Base-by-base conservation (phyloP, 2,888 invertebrate species). In the Physocephala rufipes region DNA sequence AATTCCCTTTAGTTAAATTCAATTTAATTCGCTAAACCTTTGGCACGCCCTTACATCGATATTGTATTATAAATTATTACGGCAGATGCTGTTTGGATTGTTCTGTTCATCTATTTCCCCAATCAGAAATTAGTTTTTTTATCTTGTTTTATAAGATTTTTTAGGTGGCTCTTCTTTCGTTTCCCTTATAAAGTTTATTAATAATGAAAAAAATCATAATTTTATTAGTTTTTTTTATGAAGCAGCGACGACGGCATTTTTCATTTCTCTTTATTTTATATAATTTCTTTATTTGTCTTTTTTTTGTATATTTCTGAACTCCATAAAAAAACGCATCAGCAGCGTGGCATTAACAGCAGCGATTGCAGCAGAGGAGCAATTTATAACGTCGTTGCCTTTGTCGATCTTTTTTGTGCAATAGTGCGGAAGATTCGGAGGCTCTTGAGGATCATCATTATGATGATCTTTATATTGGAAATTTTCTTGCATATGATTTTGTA, bases 401-500 rank as follows among this genome's bases (percentile, higher is more conserved):
- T 15, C 28, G 28, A 47, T 21, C 13, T 36, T 36, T 36, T 7
- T 9, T 7, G 9, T 9, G 9, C 26, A 53, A 21, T 28, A 28
- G 58, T 58, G 58, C 58, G 58, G 64, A 26, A 45, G 59, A 47
- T 47, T 26, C 70, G 45, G 63, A 45, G 47, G 55, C 61, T 64
- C 49, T 61, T 64, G 68, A 68, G 59, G 68, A 72, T 72, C 68
- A 59, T 64, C 26, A 58, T 62, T 36, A 51, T 64, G 64, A 68
- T 49, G 68, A 72, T 72, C 68, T 49, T 64, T 15, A 58, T 62
- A 43, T 53, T 45, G 69, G 63, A 66, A 28, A 66, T 66, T 72
- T 72, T 65, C 59, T 69, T 72, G 66, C 69, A 69, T 65, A 45
- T 71, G 49, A 66, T 69, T 36, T 63, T 68, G 28, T 45, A 43